phyloP scores from a whole-genome alignment of 2,888 invertebrate genomes.

The Rhorus exstirpatorius region DNA sequence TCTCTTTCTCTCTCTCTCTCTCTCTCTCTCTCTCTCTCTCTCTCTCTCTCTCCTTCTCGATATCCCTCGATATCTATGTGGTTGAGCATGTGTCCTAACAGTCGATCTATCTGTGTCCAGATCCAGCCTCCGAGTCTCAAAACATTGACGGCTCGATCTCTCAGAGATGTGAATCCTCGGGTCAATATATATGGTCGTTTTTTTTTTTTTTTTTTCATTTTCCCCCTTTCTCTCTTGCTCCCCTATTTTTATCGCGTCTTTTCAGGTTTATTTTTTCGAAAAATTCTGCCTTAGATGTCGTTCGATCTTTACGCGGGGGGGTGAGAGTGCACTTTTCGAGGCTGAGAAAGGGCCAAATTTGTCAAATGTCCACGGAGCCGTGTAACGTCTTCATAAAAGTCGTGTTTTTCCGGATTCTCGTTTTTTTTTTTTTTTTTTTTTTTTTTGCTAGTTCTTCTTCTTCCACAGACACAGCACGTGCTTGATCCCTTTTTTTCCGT shows the following conservation, averaged over 20 bases:
- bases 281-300: slow-evolving; percentile 5
- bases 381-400: slow-evolving; percentile 80
- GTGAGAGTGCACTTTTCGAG: slow-evolving; percentile 36
- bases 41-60: background rate
- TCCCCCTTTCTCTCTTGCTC: background rate
- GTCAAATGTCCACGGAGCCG: slow-evolving; percentile 79
- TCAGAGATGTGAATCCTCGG: slow-evolving; percentile 26
- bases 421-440: slow-evolving; percentile 17
- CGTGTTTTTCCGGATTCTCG: slow-evolving; percentile 56
- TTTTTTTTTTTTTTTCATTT: background rate
- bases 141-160: slow-evolving; percentile 40
- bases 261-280: slow-evolving; percentile 2
- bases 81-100: slow-evolving; percentile 6
- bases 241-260: slow-evolving; percentile 14
- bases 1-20: background rate
- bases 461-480: slow-evolving; percentile 39
- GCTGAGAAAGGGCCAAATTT: slow-evolving; percentile 78
- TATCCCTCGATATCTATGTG: background rate
- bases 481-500: slow-evolving; percentile 61
- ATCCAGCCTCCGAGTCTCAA: slow-evolving; percentile 6
- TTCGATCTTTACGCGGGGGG: slow-evolving; percentile 44
- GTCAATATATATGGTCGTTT: slow-evolving; percentile 46
- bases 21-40: background rate
- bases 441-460: background rate
- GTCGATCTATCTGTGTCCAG: slow-evolving; percentile 52